Conservation (phyloP, 2,797 vertebrate species). For the Vespertilio murinus region DNA sequence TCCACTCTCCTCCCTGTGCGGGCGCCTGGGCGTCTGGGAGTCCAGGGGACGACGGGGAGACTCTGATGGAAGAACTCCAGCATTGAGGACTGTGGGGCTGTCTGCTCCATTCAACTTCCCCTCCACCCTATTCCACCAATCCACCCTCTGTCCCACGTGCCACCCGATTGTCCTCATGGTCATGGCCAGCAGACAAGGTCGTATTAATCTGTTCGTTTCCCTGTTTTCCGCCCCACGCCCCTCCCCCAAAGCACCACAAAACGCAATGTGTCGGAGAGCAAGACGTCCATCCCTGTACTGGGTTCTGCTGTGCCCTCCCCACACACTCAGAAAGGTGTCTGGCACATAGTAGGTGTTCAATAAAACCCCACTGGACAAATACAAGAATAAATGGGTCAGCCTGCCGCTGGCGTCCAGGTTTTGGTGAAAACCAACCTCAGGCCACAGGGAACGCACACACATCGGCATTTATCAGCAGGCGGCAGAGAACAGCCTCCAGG, state of each 20-base stretch:
- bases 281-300: accelerated
- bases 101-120: not conserved
- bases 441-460: not conserved
- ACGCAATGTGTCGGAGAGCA: not conserved
- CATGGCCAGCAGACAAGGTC: accelerated
- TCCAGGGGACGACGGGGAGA: not conserved
- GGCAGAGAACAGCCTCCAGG: not conserved
- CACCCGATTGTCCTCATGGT: not conserved
- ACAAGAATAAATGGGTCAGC: not conserved
- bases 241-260: not conserved
- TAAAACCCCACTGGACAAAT: not conserved
- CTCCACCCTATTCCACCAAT: accelerated
- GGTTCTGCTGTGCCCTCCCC: not conserved
- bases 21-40: not conserved
- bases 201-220: not conserved
- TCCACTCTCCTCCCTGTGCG: not conserved
- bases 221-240: not conserved
- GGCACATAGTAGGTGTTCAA: not conserved
- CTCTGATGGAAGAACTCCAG: not conserved
- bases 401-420: not conserved
- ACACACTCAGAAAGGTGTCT: not conserved
- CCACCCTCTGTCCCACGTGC: accelerated
- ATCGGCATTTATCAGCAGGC: not conserved
- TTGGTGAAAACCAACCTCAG: not conserved
- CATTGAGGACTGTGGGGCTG: accelerated